Evolutionary conservation across 2,888 invertebrate genomes (phyloP), one percentile per base, ranked within the genome.

Genomic region (Mesodorylaimus sp.): DNA sequence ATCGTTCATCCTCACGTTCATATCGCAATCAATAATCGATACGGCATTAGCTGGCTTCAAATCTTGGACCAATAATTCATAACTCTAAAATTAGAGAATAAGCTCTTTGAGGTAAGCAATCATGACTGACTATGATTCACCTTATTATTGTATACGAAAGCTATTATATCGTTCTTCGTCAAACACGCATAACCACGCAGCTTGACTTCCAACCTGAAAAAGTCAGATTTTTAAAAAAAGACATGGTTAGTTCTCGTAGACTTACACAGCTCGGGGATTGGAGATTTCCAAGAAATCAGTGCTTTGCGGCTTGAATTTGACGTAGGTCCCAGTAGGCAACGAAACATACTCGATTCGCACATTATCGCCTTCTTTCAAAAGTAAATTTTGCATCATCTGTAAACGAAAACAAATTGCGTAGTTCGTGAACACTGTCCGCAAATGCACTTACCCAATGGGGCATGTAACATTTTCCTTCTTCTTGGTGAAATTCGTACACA

Each of bases 361-460:
- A 39, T 81, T 69, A 52, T 83, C 81, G 23, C 88, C 89, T 73
- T 95, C 93, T 64, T 83, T 82, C 48, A 95, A 68, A 13, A 85
- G 73, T 56, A 93, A 71, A 72, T 93, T 91, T 32, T 81, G 77
- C 91, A 93, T 91, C 89, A 93, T 91, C 86, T 85, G 67, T 28
- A 68, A 69, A 38, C 45, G 29, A 37, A n/a, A n/a, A n/a, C n/a
- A n/a, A n/a, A n/a, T n/a, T n/a, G n/a, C n/a, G n/a, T n/a, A n/a
- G n/a, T n/a, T n/a, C n/a, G n/a, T n/a, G n/a, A n/a, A n/a, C n/a
- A n/a, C n/a, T n/a, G n/a, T n/a, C n/a, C n/a, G n/a, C n/a, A n/a
- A n/a, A n/a, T n/a, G n/a, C n/a, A n/a, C n/a, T 68, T 70, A 87
- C 87, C 95, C 97, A 99, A 64, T 88, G 81, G n/a, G 97, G 97